These are phyloP conservation scores for Apis mellifera DNA, from an alignment of 1,140 invertebrate genomes.

Conservation along the genomic window Amel_HAv3.1 CM009941.2:15483001-15483500, in stretches of 20 bases:
- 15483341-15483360: slow-evolving; percentile 97
- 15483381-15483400: slow-evolving; percentile 89
- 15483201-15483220: neutral
- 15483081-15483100: slow-evolving; percentile 93
- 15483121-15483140: slow-evolving; percentile 92
- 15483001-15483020: slow-evolving; percentile 61
- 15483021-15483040: slow-evolving; percentile 73
- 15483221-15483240: slow-evolving; percentile 50
- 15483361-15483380: slow-evolving; percentile 89
- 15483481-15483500: neutral
- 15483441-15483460: too few species aligned
- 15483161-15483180: slow-evolving; percentile 96
- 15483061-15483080: slow-evolving; percentile 94
- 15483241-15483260: slow-evolving; percentile 96
- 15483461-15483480: too few species aligned
- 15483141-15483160: slow-evolving; percentile 89
- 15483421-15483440: slow-evolving; percentile 85
- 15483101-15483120: slow-evolving; percentile 93
- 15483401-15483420: slow-evolving; percentile 98
- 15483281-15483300: slow-evolving; percentile 89
- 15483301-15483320: slow-evolving; percentile 96
- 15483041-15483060: slow-evolving; percentile 92
- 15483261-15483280: slow-evolving; percentile 88
- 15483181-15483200: slow-evolving; percentile 77
- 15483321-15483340: slow-evolving; percentile 98